phyloP scores from a whole-genome alignment of 2,797 vertebrate species.

The Sparus aurata region DNA sequence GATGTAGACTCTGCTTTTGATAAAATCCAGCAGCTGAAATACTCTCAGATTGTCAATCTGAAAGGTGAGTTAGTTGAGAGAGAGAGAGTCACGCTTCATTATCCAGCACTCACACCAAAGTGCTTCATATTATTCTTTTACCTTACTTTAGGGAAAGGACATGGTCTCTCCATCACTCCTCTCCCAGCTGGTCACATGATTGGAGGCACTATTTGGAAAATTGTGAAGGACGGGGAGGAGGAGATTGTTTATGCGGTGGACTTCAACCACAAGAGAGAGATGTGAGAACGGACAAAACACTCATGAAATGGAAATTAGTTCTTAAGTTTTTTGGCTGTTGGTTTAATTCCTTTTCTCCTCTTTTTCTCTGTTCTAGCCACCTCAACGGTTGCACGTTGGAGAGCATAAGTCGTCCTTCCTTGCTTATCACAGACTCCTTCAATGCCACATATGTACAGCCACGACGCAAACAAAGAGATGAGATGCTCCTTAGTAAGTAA shows the following conservation, averaged over 20 bases:
- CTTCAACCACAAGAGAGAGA: conserved; percentile 99
- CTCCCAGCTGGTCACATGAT: conserved; percentile 99
- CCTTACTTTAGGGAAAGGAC: conserved; percentile 91
- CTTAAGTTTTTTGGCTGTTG: background rate
- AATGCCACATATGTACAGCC: conserved; percentile 97
- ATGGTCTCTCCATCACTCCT: conserved; percentile 97
- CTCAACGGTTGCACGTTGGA: conserved; percentile 97
- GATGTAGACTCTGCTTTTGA: conserved; percentile 98
- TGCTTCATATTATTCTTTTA: conserved; percentile 33
- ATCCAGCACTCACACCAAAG: background rate
- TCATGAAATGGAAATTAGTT: background rate
- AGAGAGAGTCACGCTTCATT: background rate
- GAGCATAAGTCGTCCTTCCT: conserved; percentile 95
- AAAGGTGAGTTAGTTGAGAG: conserved; percentile 90
- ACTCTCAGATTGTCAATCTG: conserved; percentile 98
- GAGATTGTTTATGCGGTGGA: conserved; percentile 98
- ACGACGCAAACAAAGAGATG: conserved; percentile 96
- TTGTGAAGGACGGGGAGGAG: conserved; percentile 99
- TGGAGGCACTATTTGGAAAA: conserved; percentile 99
- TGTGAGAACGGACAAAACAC: conserved; percentile 84
- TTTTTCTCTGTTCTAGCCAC: conserved; percentile 85
- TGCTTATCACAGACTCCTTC: conserved; percentile 98
- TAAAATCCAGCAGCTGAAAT: conserved; percentile 98
- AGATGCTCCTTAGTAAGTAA: conserved; percentile 95
- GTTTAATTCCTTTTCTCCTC: background rate